Percentiles rank a stretch among this genome's conserved stretches.
Evolutionary conservation across 2,888 invertebrate species (phyloP).

Genomic region (Apamea epomidion): DNA sequence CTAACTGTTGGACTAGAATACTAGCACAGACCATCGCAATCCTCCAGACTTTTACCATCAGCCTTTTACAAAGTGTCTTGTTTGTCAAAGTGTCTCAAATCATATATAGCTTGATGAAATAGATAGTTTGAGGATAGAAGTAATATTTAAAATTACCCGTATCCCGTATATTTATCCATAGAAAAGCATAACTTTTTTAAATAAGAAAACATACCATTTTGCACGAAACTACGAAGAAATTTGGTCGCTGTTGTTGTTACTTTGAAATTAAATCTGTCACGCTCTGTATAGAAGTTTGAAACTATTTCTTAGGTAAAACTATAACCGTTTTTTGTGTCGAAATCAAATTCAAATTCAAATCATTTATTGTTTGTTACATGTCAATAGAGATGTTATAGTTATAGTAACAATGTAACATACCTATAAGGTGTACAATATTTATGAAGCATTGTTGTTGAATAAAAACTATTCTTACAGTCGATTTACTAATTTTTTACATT

Average conservation of each 20-base stretch:
- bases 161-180: too few species aligned
- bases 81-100: too few species aligned
- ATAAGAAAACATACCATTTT: neutral
- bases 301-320: neutral
- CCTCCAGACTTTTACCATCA: neutral
- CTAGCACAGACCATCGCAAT: neutral
- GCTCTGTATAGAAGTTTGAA: constrained; percentile 11
- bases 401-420: too few species aligned
- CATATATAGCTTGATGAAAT: neutral
- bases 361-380: too few species aligned
- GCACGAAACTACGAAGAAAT: neutral
- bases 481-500: too few species aligned
- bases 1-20: neutral
- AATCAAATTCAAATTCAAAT: too few species aligned
- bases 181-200: neutral
- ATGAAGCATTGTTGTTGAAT: too few species aligned
- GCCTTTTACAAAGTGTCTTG: neutral
- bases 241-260: constrained; percentile 9
- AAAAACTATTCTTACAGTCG: too few species aligned
- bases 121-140: neutral
- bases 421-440: too few species aligned
- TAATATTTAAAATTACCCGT: neutral
- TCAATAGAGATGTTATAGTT: too few species aligned
- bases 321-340: neutral
- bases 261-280: constrained; percentile 27